These are phyloP conservation scores for Drosophila rellima DNA, from an alignment of 2,888 invertebrate species.

Conservation along the genomic window DNA sequence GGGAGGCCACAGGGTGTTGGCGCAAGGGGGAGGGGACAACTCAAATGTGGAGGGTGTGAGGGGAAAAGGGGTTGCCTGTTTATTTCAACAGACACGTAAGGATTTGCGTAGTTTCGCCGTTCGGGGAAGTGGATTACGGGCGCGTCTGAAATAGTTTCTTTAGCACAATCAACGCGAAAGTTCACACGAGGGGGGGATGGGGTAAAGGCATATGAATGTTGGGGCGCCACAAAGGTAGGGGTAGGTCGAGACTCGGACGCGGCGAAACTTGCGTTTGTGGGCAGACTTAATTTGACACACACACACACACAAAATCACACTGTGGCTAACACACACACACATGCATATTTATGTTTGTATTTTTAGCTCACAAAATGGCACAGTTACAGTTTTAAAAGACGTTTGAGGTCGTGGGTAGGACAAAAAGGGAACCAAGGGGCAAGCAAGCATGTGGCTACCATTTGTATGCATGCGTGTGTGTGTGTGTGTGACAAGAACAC, in stretches of 20 bases:
- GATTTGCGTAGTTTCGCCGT: constrained; percentile 68
- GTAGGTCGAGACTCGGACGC: constrained; percentile 33
- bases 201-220: not conserved
- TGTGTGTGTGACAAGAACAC: not conserved
- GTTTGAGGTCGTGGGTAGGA: constrained; percentile 6
- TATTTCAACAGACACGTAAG: constrained; percentile 77
- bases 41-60: not conserved
- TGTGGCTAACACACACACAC: constrained; percentile 3
- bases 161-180: constrained; percentile 55
- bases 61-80: constrained; percentile 19
- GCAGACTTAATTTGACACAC: constrained; percentile 54
- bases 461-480: not conserved
- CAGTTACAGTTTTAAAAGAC: constrained; percentile 62
- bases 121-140: constrained; percentile 62
- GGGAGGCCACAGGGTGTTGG: constrained; percentile 16
- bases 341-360: constrained; percentile 47
- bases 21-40: constrained; percentile 24
- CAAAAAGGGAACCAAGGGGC: not conserved
- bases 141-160: constrained; percentile 78
- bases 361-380: constrained; percentile 70
- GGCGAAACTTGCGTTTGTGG: constrained; percentile 54
- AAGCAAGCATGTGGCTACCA: constrained; percentile 44
- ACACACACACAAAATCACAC: constrained; percentile 18
- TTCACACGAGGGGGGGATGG: not conserved
- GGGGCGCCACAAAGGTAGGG: constrained; percentile 13